Base-by-base conservation (phyloP, 2,113 vertebrate species). In the Barnardius zonarius region DNA sequence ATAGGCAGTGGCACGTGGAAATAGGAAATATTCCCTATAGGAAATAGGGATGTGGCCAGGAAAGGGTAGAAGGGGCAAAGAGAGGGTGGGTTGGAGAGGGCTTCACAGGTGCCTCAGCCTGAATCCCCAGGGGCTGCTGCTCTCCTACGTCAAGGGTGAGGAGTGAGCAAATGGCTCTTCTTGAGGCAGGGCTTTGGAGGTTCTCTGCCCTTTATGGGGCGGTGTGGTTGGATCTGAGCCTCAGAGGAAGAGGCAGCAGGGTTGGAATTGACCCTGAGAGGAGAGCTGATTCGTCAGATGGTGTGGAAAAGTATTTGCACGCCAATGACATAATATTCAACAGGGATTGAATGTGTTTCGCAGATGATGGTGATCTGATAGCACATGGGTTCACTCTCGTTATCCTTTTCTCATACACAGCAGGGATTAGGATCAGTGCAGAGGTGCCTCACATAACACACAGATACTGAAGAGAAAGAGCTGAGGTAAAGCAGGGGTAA, bases 351-450 rank as follows among this genome's bases (percentile, higher is more conserved):
- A 43, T 0, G 0, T 39, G n/a, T 59, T 54, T 55, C 9, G 55
- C 27, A 11, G 35, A 19, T 37, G 63, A 30, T 33, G 22, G 12
- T 17, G 54, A 48, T 55, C 46, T 16, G 43, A 43, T 0, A 2
- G 13, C 55, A 70, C 1, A 2, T 1, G 10, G 18, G 27, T 14
- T 51, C 59, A 39, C 19, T 37, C 23, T 51, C 1, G 0, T 54
- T 59, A 31, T 66, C 44, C 22, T 55, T 27, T 28, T 13, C 12
- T 22, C 10, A 7, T 43, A 10, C 49, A 31, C 33, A 51, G 33
- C 30, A 44, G 37, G 25, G 64, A 31, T 24, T 22, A 15, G 24
- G 43, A 31, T 55, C 24, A 30, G 28, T 51, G 63, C 41, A 70
- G 55, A 69, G 18, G 8, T 33, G 64, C 7, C 24, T 70, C 16